Conservation (phyloP, 2,797 vertebrate genomes). For the Falco biarmicus region DNA sequence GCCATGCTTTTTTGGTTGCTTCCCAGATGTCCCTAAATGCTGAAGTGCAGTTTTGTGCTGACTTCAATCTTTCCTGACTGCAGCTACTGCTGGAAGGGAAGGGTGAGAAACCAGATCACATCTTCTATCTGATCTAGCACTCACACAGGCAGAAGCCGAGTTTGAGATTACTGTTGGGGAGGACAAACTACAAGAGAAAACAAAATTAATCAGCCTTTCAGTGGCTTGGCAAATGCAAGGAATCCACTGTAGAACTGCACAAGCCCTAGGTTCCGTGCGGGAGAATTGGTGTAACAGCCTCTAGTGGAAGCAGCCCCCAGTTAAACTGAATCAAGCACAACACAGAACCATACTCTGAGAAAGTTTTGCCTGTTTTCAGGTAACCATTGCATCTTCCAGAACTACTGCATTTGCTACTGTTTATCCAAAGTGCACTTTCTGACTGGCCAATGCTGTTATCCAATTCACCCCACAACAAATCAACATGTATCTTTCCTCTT, state of each 20-base stretch:
- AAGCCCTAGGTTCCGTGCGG: neutral
- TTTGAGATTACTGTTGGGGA: neutral
- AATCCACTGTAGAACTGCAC: neutral
- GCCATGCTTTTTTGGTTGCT: neutral
- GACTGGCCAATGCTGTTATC: neutral
- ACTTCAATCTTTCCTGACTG: neutral
- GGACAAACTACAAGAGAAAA: neutral
- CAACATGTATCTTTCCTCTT: neutral
- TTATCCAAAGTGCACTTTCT: neutral
- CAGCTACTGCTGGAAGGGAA: neutral
- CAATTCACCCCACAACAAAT: neutral
- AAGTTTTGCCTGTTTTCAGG: neutral
- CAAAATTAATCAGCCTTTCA: neutral
- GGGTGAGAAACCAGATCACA: too few relatives aligned
- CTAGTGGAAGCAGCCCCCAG: neutral
- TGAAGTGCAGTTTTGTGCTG: neutral
- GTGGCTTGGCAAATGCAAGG: neutral
- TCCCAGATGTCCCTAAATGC: neutral
- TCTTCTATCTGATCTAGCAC: neutral
- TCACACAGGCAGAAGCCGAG: neutral
- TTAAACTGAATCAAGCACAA: neutral
- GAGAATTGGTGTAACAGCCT: neutral
- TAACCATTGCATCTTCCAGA: neutral
- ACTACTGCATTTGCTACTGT: neutral
- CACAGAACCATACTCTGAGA: accelerated